These are phyloP conservation scores for Alosa sapidissima DNA, from an alignment of 2,797 vertebrate species.

Conservation along the genomic window DNA sequence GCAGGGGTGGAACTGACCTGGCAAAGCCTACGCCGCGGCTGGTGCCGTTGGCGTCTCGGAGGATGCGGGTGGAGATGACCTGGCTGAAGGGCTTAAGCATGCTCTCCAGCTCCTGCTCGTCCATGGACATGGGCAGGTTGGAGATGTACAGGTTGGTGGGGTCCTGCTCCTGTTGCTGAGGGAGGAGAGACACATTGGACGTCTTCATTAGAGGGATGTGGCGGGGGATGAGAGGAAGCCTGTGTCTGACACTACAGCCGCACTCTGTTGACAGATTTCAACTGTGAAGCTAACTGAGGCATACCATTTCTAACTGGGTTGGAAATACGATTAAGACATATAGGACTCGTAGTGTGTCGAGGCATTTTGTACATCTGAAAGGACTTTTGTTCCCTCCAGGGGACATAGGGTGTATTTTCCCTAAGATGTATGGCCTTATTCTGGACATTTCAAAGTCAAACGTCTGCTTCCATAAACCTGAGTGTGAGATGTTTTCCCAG, in stretches of 20 bases:
- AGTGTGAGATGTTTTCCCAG: constrained; percentile 18
- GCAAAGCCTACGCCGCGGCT: constrained; percentile 95
- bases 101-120: constrained; percentile 90
- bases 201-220: neutral
- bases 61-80: constrained; percentile 93
- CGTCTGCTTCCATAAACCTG: constrained; percentile 8
- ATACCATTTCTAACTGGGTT: neutral
- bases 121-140: constrained; percentile 90
- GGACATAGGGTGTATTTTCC: neutral
- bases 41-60: constrained; percentile 85
- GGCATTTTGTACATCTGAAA: neutral
- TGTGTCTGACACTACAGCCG: neutral
- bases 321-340: neutral
- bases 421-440: neutral
- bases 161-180: constrained; percentile 96
- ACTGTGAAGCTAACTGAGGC: neutral
- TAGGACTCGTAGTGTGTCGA: neutral
- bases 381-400: neutral
- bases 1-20: constrained; percentile 69
- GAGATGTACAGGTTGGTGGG: constrained; percentile 97
- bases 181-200: neutral
- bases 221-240: neutral
- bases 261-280: neutral
- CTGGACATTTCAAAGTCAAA: neutral
- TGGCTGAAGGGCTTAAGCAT: constrained; percentile 95